Percentiles rank a stretch among this genome's conserved stretches.
Conservation (phyloP, 2,888 invertebrate genomes). For the Caenorhabditis wallacei region DNA sequence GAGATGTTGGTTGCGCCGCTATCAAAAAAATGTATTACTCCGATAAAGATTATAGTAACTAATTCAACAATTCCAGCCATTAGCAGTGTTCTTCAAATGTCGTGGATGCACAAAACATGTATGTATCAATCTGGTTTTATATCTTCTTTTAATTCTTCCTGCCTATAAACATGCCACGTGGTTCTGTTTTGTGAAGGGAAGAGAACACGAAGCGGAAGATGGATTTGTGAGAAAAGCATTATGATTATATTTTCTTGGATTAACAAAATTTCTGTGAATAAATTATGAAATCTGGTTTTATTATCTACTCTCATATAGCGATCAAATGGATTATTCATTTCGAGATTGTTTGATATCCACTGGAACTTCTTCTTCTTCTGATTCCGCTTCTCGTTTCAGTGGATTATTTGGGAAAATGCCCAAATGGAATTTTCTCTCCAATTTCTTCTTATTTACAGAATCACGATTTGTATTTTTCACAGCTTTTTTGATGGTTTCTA, state of each 20-base stretch:
- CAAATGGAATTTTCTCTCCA: constrained; percentile 31
- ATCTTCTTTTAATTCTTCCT: constrained; percentile 53
- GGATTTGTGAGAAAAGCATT: constrained; percentile 31
- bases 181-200: constrained; percentile 55
- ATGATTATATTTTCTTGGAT: neutral
- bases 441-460: constrained; percentile 34
- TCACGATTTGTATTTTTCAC: constrained; percentile 4
- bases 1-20: no score
- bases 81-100: constrained; percentile 55
- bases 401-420: neutral
- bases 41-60: no score
- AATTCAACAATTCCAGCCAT: constrained; percentile 37
- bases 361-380: neutral
- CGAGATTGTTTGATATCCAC: constrained; percentile 7
- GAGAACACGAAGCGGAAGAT: constrained; percentile 41
- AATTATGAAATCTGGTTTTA: neutral
- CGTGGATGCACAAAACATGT: constrained; percentile 56
- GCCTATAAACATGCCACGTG: constrained; percentile 58
- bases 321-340: neutral
- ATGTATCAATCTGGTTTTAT: constrained; percentile 43
- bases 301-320: no score
- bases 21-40: no score
- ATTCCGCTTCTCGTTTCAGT: neutral
- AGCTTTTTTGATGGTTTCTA: constrained; percentile 20
- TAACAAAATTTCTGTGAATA: neutral